phyloP scores from a whole-genome alignment of 2,113 vertebrate species.

The Dendrocopos noguchii region DNA sequence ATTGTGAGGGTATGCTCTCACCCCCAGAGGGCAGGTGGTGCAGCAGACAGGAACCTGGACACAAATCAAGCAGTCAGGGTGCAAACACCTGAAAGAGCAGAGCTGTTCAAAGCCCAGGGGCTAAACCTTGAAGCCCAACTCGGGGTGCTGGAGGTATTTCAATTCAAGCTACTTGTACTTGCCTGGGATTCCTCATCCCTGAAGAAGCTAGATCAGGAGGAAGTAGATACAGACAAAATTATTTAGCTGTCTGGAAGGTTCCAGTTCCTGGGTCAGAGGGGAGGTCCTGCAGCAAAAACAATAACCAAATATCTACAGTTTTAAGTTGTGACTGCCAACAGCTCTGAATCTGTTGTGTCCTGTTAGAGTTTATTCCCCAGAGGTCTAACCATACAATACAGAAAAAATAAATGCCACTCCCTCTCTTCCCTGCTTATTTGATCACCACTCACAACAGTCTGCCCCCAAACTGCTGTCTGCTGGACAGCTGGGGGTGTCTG shows the following conservation, averaged over 20 bases:
- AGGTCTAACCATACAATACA: not conserved
- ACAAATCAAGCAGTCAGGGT: not conserved
- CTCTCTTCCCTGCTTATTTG: not conserved
- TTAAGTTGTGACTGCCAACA: not conserved
- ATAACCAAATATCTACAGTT: not conserved
- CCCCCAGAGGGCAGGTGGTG: not conserved
- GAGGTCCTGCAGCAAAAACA: not conserved
- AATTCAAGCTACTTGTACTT: not conserved
- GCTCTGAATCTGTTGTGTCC: not conserved
- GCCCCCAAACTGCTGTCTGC: not conserved
- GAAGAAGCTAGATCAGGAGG: not conserved
- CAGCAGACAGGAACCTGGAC: not conserved
- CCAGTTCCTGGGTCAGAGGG: not conserved
- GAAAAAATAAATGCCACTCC: not conserved
- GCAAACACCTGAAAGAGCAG: not conserved
- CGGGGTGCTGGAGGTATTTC: not conserved
- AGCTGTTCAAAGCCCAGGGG: not conserved
- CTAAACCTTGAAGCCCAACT: not conserved
- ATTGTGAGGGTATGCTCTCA: not conserved
- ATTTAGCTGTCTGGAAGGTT: not conserved
- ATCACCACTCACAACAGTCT: accelerated
- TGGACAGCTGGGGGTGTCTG: not conserved
- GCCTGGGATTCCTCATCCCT: not conserved
- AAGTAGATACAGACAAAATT: not conserved
- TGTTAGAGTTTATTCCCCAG: not conserved